Evolutionary conservation across 1,140 invertebrate species (phyloP).

Genomic region (Megathymus violae): DNA sequence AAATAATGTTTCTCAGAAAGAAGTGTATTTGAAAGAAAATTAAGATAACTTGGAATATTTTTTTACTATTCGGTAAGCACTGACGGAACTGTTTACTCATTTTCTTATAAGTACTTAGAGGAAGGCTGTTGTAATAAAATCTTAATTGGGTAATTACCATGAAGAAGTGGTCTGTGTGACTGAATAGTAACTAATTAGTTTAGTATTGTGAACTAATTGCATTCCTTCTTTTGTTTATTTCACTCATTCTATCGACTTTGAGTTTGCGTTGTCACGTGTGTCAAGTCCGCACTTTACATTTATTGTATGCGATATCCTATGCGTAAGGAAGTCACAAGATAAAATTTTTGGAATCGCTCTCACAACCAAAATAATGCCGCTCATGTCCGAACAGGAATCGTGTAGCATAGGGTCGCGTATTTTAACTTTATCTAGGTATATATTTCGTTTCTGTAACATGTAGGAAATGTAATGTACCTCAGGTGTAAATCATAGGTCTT

Average conservation of each 20-base stretch:
- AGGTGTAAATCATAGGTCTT: too few relatives aligned
- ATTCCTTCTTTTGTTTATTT: neutral
- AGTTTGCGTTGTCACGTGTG: too few relatives aligned
- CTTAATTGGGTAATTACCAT: neutral
- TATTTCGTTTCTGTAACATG: too few relatives aligned
- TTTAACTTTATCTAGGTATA: too few relatives aligned
- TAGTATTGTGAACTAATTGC: neutral
- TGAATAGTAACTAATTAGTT: neutral
- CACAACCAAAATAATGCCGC: too few relatives aligned
- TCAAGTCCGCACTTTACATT: too few relatives aligned
- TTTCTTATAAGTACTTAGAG: neutral
- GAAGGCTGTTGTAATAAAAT: neutral
- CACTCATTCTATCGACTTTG: neutral
- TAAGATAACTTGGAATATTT: conserved; percentile 3
- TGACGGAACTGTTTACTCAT: neutral
- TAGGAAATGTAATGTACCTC: too few relatives aligned
- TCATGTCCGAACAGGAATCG: too few relatives aligned
- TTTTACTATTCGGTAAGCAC: neutral
- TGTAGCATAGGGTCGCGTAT: too few relatives aligned
- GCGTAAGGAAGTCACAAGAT: too few relatives aligned
- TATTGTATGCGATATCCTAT: too few relatives aligned
- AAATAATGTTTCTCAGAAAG: neutral
- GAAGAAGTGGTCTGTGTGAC: neutral
- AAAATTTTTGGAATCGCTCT: too few relatives aligned
- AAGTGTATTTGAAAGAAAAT: neutral